phyloP scores from a whole-genome alignment of 2,113 vertebrate species.

The Chiloscyllium plagiosum region DNA sequence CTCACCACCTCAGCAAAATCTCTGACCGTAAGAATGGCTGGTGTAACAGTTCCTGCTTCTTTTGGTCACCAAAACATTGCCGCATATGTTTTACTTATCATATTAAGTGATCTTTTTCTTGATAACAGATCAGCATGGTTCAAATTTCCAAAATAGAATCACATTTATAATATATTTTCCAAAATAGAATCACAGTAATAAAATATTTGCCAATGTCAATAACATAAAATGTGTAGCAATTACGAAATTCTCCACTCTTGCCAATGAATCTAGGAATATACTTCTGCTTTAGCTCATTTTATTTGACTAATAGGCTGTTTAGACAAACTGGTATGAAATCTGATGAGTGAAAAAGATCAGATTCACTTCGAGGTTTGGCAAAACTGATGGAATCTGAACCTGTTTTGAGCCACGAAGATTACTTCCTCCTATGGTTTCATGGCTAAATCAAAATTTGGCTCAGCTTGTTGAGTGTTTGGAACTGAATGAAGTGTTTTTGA shows the following conservation, averaged over 20 bases:
- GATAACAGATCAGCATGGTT: background rate
- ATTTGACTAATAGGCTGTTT: background rate
- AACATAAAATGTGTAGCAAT: background rate
- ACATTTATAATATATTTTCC: background rate
- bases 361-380: background rate
- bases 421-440: background rate
- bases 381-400: background rate
- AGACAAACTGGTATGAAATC: background rate
- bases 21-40: no score
- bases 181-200: background rate
- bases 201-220: background rate
- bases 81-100: background rate
- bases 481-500: background rate
- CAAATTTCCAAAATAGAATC: background rate
- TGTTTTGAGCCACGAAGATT: conserved; percentile 7
- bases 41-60: no score
- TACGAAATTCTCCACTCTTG: background rate
- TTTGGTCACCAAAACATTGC: background rate
- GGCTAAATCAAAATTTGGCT: conserved; percentile 9
- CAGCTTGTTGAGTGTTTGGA: background rate
- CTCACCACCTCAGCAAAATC: no score
- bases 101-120: background rate
- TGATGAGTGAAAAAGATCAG: background rate
- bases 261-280: background rate
- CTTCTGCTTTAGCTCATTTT: background rate